Conservation (phyloP, 1,140 invertebrate genomes). For the Drosophila fuyamai region DNA sequence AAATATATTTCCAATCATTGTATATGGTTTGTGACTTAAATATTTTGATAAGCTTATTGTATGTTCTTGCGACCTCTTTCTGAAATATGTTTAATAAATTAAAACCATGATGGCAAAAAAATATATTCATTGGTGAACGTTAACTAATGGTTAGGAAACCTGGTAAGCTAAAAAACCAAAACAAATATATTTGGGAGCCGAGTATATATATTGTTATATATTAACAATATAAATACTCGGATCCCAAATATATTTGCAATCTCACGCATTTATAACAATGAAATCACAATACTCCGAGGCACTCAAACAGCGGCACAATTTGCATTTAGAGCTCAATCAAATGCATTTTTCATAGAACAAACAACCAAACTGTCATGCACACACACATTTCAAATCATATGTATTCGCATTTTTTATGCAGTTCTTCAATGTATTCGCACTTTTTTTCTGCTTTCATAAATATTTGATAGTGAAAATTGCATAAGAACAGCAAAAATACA, state of each 20-base stretch:
- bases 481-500: conserved; percentile 44
- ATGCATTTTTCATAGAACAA: conserved; percentile 69
- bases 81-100: not conserved
- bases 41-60: not conserved
- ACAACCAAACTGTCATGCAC: conserved; percentile 3
- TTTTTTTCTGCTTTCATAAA: conserved; percentile 60
- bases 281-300: conserved; percentile 65
- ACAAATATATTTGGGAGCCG: too few relatives aligned
- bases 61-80: not conserved
- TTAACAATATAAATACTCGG: conserved; percentile 5
- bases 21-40: not conserved
- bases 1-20: not conserved
- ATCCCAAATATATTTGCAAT: conserved; percentile 45
- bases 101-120: not conserved
- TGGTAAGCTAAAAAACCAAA: not conserved
- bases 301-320: conserved; percentile 55
- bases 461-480: conserved; percentile 63
- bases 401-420: conserved; percentile 50
- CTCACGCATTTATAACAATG: conserved; percentile 74
- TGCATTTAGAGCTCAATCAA: conserved; percentile 78
- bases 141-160: not conserved
- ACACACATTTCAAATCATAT: not conserved
- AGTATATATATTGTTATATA: too few relatives aligned
- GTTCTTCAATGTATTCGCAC: conserved; percentile 25
- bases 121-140: not conserved